phyloP scores from a whole-genome alignment of 2,797 vertebrate genomes.

The Pampus argenteus region DNA sequence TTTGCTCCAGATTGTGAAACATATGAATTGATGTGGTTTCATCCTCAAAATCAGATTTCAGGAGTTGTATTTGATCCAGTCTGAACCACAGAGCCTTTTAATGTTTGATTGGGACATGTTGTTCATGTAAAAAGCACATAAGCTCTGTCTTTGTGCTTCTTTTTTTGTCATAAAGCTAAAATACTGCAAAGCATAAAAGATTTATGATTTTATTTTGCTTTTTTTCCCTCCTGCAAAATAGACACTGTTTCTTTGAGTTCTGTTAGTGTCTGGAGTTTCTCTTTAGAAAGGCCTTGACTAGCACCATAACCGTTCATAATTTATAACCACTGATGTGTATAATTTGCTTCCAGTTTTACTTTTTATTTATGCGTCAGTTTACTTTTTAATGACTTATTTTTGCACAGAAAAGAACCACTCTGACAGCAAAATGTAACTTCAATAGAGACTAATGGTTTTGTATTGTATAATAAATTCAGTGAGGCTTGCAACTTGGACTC shows the following conservation, averaged over 20 bases:
- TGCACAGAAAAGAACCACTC: not conserved
- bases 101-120: conserved; percentile 7
- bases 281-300: not conserved
- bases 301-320: not conserved
- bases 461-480: conserved; percentile 30
- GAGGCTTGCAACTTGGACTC: conserved; percentile 1
- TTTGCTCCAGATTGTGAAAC: not conserved
- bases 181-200: not conserved
- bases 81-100: not conserved
- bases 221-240: not conserved
- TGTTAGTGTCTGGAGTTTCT: not conserved
- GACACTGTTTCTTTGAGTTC: not conserved
- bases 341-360: conserved; percentile 11
- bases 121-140: too few species aligned
- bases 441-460: conserved; percentile 22
- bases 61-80: not conserved
- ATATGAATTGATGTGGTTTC: not conserved
- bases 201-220: not conserved
- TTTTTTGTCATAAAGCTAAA: too few species aligned
- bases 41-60: not conserved
- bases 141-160: too few species aligned
- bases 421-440: not conserved
- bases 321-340: not conserved
- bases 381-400: conserved; percentile 5
- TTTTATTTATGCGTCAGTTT: not conserved